Conservation (phyloP, 1,140 invertebrate genomes). For the Drosophila kurseongensis region DNA sequence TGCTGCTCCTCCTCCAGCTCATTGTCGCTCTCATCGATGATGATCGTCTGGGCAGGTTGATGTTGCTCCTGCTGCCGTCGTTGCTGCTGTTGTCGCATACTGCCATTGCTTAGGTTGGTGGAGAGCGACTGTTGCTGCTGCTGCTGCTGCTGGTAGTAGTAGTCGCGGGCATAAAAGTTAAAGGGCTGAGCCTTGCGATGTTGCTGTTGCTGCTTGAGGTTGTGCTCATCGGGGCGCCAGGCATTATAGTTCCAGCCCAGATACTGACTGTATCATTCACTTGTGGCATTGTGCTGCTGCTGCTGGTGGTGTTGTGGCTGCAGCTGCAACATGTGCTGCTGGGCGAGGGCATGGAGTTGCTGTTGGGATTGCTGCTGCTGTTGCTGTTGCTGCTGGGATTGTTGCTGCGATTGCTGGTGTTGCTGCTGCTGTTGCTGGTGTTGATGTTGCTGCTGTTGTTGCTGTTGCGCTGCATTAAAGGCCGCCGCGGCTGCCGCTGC, state of each 20-base stretch:
- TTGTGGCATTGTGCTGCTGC: constrained; percentile 80
- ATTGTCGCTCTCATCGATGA: constrained; percentile 74
- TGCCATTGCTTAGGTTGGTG: constrained; percentile 57
- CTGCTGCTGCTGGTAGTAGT: constrained; percentile 51
- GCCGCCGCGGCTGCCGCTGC: constrained; percentile 81
- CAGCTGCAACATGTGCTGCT: constrained; percentile 71
- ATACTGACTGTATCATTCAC: constrained; percentile 84
- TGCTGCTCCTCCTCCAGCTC: constrained; percentile 60
- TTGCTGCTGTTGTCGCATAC: constrained; percentile 40
- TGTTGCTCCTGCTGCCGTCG: constrained; percentile 18
- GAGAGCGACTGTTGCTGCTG: constrained; percentile 24
- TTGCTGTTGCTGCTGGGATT: constrained; percentile 33
- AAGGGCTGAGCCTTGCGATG: constrained; percentile 50
- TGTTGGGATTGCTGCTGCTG: constrained; percentile 72
- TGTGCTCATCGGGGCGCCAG: constrained; percentile 71
- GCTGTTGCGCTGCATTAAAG: constrained; percentile 69
- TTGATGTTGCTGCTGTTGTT: constrained; percentile 50
- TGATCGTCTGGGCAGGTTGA: constrained; percentile 61
- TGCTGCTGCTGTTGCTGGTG: constrained; percentile 81
- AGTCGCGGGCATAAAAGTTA: constrained; percentile 57
- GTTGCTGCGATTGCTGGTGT: constrained; percentile 55
- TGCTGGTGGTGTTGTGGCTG: constrained; percentile 74
- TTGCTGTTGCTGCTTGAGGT: constrained; percentile 52
- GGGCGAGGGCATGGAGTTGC: constrained; percentile 84
- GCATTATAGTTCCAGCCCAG: constrained; percentile 75